Conservation (phyloP, 2,797 vertebrate genomes). For the Cottoperca gobio region DNA sequence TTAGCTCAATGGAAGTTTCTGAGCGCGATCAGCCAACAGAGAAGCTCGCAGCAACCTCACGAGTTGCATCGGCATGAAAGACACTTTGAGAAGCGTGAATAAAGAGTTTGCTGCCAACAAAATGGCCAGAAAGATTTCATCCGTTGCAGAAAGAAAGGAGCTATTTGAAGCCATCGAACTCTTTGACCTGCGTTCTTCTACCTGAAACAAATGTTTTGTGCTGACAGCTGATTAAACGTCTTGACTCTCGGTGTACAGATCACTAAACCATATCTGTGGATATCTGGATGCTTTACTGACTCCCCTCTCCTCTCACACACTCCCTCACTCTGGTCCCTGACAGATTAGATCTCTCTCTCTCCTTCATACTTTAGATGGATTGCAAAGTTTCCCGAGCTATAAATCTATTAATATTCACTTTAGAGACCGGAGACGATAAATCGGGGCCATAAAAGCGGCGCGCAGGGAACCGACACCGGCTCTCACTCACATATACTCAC, state of each 20-base stretch:
- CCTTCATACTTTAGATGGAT: constrained; percentile 64
- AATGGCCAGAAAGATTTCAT: not conserved
- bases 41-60: constrained; percentile 10
- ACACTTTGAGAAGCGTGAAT: constrained; percentile 21
- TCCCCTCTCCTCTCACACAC: constrained; percentile 8
- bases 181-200: constrained; percentile 3
- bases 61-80: constrained; percentile 18
- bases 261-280: constrained; percentile 18
- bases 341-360: constrained; percentile 60
- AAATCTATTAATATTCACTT: constrained; percentile 81
- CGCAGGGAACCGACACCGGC: constrained; percentile 33
- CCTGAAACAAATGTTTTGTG: constrained; percentile 11
- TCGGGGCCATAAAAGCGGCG: constrained; percentile 63
- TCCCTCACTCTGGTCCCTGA: constrained; percentile 51
- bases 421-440: constrained; percentile 68
- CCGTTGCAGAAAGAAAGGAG: not conserved
- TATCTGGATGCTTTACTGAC: constrained; percentile 1
- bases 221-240: constrained; percentile 15
- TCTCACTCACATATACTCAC: constrained; percentile 26
- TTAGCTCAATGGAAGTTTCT: constrained; percentile 18
- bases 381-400: constrained; percentile 63
- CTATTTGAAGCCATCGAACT: constrained; percentile 15
- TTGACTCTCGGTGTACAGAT: constrained; percentile 2
- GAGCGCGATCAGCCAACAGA: constrained; percentile 19
- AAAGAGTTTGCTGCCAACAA: constrained; percentile 7